Base-by-base conservation (phyloP, 2,888 invertebrate genomes). In the Callyntrura guangdongensis region DNA sequence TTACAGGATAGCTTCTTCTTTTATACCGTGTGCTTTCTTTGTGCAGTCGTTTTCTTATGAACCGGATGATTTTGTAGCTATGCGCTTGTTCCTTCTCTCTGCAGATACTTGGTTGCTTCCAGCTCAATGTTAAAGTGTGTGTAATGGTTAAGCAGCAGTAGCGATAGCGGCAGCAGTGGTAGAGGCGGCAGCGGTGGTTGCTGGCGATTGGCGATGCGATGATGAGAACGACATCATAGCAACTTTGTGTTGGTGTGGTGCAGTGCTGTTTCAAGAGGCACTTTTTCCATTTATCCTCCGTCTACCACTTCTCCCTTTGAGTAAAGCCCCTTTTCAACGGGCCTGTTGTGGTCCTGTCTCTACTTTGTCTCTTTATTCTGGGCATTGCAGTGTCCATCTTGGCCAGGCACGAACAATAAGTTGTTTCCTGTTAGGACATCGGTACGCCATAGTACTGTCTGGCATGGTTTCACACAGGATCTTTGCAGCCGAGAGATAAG, bases 371-470 rank as follows among this genome's bases (percentile, higher is more conserved):
- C n/a, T 20, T 59, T 81, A 17, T 81, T 81, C 36, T 59, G 17
- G n/a, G 27, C 59, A 8, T 69, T 47, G 49, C 25, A 53, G 47
- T 49, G 64, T 69, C 49, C 84, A 69, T 67, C 47, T 53, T 84
- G 1, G 20, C 84, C n/a, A 36, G 47, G 67, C n/a, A 56, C 36
- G 36, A 36, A 36, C 36, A 56, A 25, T 11, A 84, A 84, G 84
- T 84, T 84, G 53, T 25, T 84, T 84, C 82, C 84, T 84, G 45
- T 36, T 69, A 69, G 84, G 84, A 84, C 84, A 27, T 27, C 53
- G 5, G 12, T 5, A 79, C 53, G 25, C 1, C 25, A 53, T 11
- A 47, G 49, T 11, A 74, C 6, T 47, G 36, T 25, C 11, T 22
- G 25, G 45, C 27, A 17, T 25, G 56, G 36, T 36, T 36, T 36